Percentiles rank a stretch among this genome's conserved stretches.
These are phyloP conservation scores for Hedya salicella DNA, from an alignment of 2,888 invertebrate genomes.

Conservation along the genomic window DNA sequence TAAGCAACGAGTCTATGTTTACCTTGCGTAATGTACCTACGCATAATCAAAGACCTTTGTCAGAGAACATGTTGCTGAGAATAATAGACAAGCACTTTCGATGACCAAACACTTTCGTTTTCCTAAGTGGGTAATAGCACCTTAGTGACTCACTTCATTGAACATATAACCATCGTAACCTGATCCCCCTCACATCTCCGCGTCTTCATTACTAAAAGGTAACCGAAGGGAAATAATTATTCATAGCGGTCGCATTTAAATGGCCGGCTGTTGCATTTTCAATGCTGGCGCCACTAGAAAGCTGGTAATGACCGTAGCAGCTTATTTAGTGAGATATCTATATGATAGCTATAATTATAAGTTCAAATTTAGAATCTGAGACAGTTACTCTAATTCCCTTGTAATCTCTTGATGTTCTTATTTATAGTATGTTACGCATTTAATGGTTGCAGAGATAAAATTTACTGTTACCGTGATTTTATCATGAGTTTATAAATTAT, in stretches of 20 bases:
- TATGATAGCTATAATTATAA: constrained; percentile 36
- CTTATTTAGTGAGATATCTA: constrained; percentile 35
- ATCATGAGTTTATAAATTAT: constrained; percentile 65
- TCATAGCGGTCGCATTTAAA: constrained; percentile 34
- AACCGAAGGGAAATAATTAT: constrained; percentile 42
- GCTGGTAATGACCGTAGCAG: constrained; percentile 45
- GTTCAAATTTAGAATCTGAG: constrained; percentile 26
- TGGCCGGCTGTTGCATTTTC: constrained; percentile 41
- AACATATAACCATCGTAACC: constrained; percentile 46
- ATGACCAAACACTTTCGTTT: constrained; percentile 73
- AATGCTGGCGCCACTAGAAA: constrained; percentile 47
- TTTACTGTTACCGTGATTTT: constrained; percentile 45
- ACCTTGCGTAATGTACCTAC: constrained; percentile 14
- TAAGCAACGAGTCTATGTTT: not conserved
- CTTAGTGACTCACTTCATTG: constrained; percentile 63
- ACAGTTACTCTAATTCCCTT: constrained; percentile 15
- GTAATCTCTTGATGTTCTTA: constrained; percentile 11
- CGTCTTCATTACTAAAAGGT: constrained; percentile 16
- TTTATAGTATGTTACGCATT: constrained; percentile 7
- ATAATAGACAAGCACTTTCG: constrained; percentile 63
- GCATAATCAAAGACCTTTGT: constrained; percentile 34
- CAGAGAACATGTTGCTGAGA: constrained; percentile 34
- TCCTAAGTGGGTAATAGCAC: constrained; percentile 61
- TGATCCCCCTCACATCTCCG: constrained; percentile 34
- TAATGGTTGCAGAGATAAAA: constrained; percentile 2